Base-by-base conservation (phyloP, 2,888 invertebrate species). In the Stenodema calcarata region DNA sequence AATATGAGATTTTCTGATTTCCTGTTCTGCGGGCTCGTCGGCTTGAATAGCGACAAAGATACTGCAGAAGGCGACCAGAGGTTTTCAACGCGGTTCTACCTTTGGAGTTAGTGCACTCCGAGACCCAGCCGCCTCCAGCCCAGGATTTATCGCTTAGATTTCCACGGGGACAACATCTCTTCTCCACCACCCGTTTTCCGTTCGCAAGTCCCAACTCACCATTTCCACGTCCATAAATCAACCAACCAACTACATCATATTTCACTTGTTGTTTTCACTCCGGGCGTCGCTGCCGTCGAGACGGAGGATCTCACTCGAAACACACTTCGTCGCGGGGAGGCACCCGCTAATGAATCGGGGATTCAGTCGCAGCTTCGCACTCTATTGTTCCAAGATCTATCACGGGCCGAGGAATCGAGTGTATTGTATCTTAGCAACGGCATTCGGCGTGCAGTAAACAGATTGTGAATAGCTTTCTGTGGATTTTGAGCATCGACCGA, bases 231-330 rank as follows among this genome's bases (percentile, higher is more conserved):
- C 69, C 82, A 82, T 82, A 82, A 82, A 82, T 82, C 82, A 82
- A 80, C 50, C 44, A n/a, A n/a, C n/a, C 16, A 28, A 69, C 69
- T 82, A 82, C 82, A 82, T 82, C 82, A 82, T 82, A 82, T 82
- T 82, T 82, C 82, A 82, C 82, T 82, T 82, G 82, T 82, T 82
- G 80, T 80, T 80, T 80, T 50, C 80, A 47, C 35, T 30, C 80
- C 28, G 28, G 30, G 30, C 42, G 78, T 42, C 35, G 23, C 30
- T 41, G 44, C 28, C 42, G 28, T 78, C 44, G 42, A 41, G 78
- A 27, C 23, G 80, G 30, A 14, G 54, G 54, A 30, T 50, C 50
- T 30, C 47, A n/a, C 50, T 30, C 30, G 23, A 28, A 50, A 80
- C 44, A 80, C 16, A 44, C 80, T 80, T 14, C 54, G 28, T n/a